Percentiles rank a stretch among this genome's conserved stretches.
phyloP scores from a whole-genome alignment of 1,140 invertebrate species.

The Drosophila bocki region DNA sequence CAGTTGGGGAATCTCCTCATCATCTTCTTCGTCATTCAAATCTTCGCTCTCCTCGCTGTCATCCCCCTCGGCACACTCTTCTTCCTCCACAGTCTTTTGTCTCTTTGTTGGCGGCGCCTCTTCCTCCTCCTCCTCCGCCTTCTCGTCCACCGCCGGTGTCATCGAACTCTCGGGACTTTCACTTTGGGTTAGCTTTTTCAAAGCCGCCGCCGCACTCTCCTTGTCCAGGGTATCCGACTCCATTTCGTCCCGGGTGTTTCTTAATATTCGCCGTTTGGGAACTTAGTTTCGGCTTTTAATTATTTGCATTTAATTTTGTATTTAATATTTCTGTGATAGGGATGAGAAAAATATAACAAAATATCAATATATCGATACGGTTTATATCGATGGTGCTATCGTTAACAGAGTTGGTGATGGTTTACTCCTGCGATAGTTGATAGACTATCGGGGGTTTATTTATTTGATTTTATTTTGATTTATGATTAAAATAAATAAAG shows the following conservation, averaged over 20 bases:
- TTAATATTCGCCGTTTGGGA: neutral
- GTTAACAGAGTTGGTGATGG: neutral
- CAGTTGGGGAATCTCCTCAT: constrained; percentile 44
- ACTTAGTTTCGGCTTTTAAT: neutral
- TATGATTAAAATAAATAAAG: too few relatives aligned
- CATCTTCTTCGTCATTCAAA: constrained; percentile 1
- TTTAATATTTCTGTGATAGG: constrained; percentile 4
- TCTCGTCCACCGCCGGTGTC: neutral
- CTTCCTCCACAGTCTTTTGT: constrained; percentile 40
- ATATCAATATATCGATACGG: neutral
- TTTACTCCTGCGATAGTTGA: too few relatives aligned
- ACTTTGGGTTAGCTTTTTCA: constrained; percentile 55
- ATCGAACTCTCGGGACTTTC: constrained; percentile 59
- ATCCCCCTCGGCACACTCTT: neutral
- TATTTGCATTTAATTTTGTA: constrained; percentile 9
- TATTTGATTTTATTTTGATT: too few relatives aligned
- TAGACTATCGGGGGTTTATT: too few relatives aligned
- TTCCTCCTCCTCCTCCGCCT: neutral
- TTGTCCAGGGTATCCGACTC: constrained; percentile 75
- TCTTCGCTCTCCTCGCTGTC: constrained; percentile 5
- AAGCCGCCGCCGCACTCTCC: constrained; percentile 49
- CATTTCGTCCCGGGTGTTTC: constrained; percentile 43
- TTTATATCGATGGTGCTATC: neutral
- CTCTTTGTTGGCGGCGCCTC: constrained; percentile 59
- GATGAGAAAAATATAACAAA: neutral